Base-by-base conservation (phyloP, 2,888 invertebrate species). In the Synanthedon tipuliformis region DNA sequence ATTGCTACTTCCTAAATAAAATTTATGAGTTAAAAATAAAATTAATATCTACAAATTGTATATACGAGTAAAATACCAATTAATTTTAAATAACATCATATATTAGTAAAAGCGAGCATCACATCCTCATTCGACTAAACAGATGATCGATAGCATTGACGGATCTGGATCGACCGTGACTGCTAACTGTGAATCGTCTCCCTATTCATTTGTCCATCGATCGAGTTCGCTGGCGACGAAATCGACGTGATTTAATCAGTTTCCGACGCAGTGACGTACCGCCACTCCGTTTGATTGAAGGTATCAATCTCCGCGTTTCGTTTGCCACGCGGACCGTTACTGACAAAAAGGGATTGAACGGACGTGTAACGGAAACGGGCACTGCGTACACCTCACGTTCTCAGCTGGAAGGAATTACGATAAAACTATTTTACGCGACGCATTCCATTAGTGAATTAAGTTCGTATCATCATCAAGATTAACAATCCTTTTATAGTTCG, bases 191-290 rank as follows among this genome's bases (percentile, higher is more conserved):
- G 73, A 73, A 67, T 69, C 68, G 70, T 64, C 71, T 69, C 66
- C 71, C 73, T 62, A 70, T 76, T 78, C 75, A 77, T 77, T 80
- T 75, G 78, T 75, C 76, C 64, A 63, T 64, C 66, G 65, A 58
- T 55, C 58, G 59, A 54, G 53, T 54, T 58, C 61, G 63, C 55
- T 58, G 60, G 68, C 72, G 77, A 78, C 73, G 74, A 77, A 78
- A 75, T 77, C 80, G 78, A 84, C 81, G 81, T 83, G 83, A 86
- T 85, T 81, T 78, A 85, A 86, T 87, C 85, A 82, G 81, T 75
- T 77, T 75, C 69, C 70, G 67, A 75, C 63, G 69, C 75, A 73
- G 69, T 68, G 79, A 75, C 71, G 78, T 78, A 76, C 80, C 73
- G 80, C 78, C 77, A 75, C 75, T 72, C 68, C 66, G 66, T 75